phyloP scores from a whole-genome alignment of 2,888 invertebrate genomes.

The Diarsia mendica region DNA sequence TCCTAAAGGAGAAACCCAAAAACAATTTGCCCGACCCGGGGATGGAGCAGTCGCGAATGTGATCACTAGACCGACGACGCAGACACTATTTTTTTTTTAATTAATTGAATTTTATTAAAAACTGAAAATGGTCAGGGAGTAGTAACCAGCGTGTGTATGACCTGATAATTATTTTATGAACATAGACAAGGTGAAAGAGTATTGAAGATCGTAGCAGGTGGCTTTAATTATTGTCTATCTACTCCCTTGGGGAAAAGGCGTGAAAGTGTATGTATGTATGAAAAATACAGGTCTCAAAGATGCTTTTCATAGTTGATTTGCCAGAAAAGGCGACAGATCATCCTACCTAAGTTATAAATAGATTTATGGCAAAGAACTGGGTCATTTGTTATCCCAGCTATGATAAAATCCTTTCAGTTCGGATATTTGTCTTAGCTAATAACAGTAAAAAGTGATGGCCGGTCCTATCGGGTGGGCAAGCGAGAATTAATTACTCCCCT shows the following conservation, averaged over 20 bases:
- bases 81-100: not conserved
- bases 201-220: not conserved
- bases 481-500: slow-evolving; percentile 64
- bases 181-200: not conserved
- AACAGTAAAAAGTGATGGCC: slow-evolving; percentile 68
- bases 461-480: slow-evolving; percentile 55
- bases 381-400: slow-evolving; percentile 52
- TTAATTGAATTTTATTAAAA: not conserved
- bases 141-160: not conserved
- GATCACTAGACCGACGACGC: too few relatives aligned
- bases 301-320: not conserved
- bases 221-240: not conserved
- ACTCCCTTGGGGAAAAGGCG: not conserved
- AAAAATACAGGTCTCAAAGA: not conserved
- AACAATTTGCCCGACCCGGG: too few relatives aligned
- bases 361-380: slow-evolving; percentile 45
- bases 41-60: too few relatives aligned
- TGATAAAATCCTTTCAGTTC: slow-evolving; percentile 58
- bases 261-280: not conserved
- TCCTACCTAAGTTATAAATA: slow-evolving; percentile 39
- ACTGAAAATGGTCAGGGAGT: not conserved
- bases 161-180: not conserved
- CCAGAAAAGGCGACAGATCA: slow-evolving; percentile 5
- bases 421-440: slow-evolving; percentile 62
- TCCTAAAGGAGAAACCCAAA: too few relatives aligned